These are phyloP conservation scores for Arremon aurantiirostris DNA, from an alignment of 2,797 vertebrate species.

Conservation along the genomic window DNA sequence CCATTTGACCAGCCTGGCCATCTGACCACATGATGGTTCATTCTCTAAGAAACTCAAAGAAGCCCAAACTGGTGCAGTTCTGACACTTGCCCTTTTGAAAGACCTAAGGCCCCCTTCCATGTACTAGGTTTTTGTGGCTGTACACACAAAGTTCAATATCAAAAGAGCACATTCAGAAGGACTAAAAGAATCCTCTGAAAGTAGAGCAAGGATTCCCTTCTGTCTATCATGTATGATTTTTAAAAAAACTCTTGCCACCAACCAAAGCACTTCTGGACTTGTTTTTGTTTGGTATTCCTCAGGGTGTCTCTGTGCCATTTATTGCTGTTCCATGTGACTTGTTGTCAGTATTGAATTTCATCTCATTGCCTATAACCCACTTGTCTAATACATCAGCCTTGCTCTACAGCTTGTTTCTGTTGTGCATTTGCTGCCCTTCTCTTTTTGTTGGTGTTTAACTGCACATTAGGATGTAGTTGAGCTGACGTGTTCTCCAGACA, in stretches of 20 bases:
- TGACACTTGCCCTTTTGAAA: background rate
- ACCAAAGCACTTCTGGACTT: background rate
- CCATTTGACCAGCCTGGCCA: background rate
- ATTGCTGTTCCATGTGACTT: conserved; percentile 13
- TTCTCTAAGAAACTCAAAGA: background rate
- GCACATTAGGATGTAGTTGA: background rate
- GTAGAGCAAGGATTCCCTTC: background rate
- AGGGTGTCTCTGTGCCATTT: background rate
- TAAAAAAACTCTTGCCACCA: background rate
- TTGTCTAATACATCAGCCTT: background rate
- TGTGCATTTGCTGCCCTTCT: background rate
- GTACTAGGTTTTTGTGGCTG: background rate
- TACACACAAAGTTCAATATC: background rate
- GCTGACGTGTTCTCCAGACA: background rate
- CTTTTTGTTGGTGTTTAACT: background rate
- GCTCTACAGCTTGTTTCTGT: background rate
- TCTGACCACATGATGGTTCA: background rate
- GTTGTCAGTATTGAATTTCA: conserved; percentile 22
- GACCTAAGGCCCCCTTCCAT: background rate
- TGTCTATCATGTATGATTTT: background rate
- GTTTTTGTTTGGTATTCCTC: background rate
- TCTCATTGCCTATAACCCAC: background rate
- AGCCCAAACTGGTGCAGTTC: background rate
- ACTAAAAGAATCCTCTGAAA: background rate
- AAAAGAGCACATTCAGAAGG: background rate